Conservation (phyloP, 64 coral and sea anemone genomes). For the Pocillopora verrucosa region DNA sequence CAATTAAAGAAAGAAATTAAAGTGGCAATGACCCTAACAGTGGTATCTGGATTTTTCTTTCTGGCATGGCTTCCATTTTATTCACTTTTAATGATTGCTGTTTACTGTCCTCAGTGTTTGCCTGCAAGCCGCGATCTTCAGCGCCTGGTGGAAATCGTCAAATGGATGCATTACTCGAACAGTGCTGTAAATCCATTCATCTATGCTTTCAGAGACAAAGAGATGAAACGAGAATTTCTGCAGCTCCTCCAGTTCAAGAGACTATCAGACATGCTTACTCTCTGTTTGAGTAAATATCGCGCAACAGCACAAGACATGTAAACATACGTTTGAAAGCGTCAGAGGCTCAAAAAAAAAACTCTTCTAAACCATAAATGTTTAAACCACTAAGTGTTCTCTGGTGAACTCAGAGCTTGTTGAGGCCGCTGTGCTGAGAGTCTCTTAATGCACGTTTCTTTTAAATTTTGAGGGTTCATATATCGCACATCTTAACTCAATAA, state of each 20-base stretch:
- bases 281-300: background rate
- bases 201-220: slow-evolving; percentile 28
- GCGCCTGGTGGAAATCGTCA: slow-evolving; percentile 15
- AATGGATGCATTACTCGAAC: slow-evolving; percentile 54
- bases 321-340: no score
- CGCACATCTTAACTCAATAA: no score
- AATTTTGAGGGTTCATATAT: no score
- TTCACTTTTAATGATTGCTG: slow-evolving; percentile 4
- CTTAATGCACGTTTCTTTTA: no score
- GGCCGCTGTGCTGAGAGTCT: no score
- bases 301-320: background rate
- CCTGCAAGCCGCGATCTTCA: background rate
- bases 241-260: background rate
- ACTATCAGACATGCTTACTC: background rate
- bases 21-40: slow-evolving; percentile 35
- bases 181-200: slow-evolving; percentile 44
- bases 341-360: no score
- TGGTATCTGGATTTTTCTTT: slow-evolving; percentile 38
- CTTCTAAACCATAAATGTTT: no score
- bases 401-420: no score
- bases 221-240: slow-evolving; percentile 29
- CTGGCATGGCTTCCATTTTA: slow-evolving; percentile 52
- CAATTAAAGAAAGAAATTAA: slow-evolving; percentile 29
- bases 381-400: no score
- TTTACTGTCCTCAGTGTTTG: background rate